phyloP scores from a whole-genome alignment of 2,113 vertebrate genomes.

The Calidris pugnax region DNA sequence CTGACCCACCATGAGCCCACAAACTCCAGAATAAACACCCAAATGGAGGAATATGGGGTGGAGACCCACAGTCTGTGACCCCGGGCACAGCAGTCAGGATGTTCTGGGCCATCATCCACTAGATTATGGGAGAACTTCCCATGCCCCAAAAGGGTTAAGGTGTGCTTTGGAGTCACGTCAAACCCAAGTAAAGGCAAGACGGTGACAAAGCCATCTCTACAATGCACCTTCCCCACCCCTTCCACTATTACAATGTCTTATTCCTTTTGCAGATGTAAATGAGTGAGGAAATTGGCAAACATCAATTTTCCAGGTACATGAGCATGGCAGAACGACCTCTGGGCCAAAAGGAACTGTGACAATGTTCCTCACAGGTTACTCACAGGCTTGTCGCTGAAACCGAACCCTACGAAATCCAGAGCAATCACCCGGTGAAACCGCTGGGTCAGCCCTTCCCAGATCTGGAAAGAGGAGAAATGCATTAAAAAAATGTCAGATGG shows the following conservation, averaged over 20 bases:
- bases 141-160: neutral
- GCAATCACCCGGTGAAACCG: conserved; percentile 90
- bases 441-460: conserved; percentile 92
- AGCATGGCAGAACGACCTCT: neutral
- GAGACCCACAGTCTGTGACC: neutral
- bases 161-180: neutral
- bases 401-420: conserved; percentile 93
- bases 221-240: neutral
- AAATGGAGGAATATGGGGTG: neutral
- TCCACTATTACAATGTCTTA: accelerated
- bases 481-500: neutral
- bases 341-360: neutral
- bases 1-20: neutral
- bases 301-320: accelerated
- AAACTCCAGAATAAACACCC: neutral
- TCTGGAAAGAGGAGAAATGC: conserved; percentile 68
- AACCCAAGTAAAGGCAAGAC: neutral
- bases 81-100: accelerated
- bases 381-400: conserved; percentile 97
- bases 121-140: accelerated
- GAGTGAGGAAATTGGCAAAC: neutral
- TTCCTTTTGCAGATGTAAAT: neutral
- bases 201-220: neutral
- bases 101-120: neutral
- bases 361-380: conserved; percentile 6